These are phyloP conservation scores for Dasypogon diadema DNA, from an alignment of 2,888 invertebrate species.

Conservation along the genomic window DNA sequence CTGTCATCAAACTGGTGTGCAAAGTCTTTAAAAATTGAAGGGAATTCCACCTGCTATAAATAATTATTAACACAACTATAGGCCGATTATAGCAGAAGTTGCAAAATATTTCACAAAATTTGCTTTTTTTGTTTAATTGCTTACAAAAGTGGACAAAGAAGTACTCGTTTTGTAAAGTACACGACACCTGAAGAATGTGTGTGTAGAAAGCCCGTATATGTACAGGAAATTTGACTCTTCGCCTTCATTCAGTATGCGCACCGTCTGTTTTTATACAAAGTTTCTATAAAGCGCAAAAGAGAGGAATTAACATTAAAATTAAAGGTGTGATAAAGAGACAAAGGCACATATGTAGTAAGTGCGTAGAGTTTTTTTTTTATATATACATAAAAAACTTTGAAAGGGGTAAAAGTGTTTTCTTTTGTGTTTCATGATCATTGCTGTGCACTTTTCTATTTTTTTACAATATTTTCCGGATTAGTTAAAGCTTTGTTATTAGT, in stretches of 20 bases:
- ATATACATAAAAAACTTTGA: slow-evolving; percentile 17
- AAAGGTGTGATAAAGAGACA: slow-evolving; percentile 10
- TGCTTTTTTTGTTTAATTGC: too few species aligned
- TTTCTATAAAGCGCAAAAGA: slow-evolving; percentile 14
- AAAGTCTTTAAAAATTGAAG: too few species aligned
- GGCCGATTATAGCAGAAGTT: too few species aligned
- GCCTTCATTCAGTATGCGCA: neutral
- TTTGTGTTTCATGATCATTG: slow-evolving; percentile 44
- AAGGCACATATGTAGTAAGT: slow-evolving; percentile 24
- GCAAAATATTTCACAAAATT: too few species aligned
- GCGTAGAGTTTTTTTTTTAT: slow-evolving; percentile 47
- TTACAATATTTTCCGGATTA: neutral
- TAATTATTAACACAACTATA: too few species aligned
- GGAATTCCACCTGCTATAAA: too few species aligned
- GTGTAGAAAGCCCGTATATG: neutral
- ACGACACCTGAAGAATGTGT: neutral
- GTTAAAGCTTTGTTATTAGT: neutral
- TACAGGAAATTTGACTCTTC: slow-evolving; percentile 36
- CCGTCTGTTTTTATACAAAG: slow-evolving; percentile 4
- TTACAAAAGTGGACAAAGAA: too few species aligned
- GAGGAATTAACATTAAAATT: neutral
- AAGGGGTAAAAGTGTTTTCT: slow-evolving; percentile 50
- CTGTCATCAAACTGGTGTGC: too few species aligned
- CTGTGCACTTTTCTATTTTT: slow-evolving; percentile 35
- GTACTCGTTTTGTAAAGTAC: neutral